Percentiles rank a stretch among this genome's conserved stretches.
These are phyloP conservation scores for Phaethon lepturus DNA, from an alignment of 2,113 vertebrate genomes.

Conservation along the genomic window DNA sequence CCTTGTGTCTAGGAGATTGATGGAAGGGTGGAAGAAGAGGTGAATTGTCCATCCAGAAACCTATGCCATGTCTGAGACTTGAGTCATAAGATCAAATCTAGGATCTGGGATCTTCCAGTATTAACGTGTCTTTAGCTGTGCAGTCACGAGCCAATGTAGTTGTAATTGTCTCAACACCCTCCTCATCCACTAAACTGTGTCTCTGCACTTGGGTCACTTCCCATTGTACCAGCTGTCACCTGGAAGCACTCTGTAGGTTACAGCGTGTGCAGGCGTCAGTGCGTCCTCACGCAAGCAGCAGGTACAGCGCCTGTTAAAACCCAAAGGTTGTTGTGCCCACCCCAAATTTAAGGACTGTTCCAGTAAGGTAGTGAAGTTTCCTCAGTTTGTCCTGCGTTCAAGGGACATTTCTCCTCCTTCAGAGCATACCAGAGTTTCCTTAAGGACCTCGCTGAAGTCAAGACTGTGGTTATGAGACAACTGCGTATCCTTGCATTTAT, in stretches of 20 bases:
- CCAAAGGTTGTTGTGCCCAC: accelerated
- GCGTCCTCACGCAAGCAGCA: accelerated
- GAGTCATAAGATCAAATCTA: neutral
- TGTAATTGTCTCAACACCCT: neutral
- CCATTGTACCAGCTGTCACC: accelerated
- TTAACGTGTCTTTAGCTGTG: accelerated
- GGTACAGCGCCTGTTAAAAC: neutral
- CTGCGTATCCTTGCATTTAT: accelerated
- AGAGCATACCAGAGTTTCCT: neutral
- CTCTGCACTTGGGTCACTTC: neutral
- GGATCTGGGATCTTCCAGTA: neutral
- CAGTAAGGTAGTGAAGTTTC: neutral
- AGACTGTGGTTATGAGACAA: neutral
- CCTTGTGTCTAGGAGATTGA: neutral
- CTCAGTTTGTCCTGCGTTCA: neutral
- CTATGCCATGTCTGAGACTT: neutral
- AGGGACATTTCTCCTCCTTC: too few relatives aligned
- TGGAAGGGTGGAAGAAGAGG: neutral
- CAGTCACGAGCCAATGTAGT: neutral
- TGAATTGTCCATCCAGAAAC: neutral
- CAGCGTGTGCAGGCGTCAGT: accelerated
- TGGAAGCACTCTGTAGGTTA: neutral
- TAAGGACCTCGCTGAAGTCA: neutral
- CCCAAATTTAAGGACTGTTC: neutral
- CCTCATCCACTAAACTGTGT: neutral